phyloP scores from a whole-genome alignment of 2,888 invertebrate genomes.

The Netelia fuscicornis region DNA sequence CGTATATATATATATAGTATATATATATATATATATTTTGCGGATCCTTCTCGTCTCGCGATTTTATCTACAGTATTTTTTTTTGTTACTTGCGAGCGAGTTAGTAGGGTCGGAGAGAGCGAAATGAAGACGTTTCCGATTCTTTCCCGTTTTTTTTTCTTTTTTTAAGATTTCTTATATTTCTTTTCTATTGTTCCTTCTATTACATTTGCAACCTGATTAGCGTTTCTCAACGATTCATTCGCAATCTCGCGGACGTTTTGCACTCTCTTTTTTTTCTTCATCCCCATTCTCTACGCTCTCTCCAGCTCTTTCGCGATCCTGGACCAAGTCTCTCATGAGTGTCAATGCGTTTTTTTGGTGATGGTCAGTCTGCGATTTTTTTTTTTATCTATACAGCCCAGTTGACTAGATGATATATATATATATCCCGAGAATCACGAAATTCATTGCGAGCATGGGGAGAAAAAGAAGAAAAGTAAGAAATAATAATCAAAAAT shows the following conservation, averaged over 20 bases:
- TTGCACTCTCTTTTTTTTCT: not conserved
- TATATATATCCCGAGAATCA: slow-evolving; percentile 40
- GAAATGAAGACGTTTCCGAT: slow-evolving; percentile 40
- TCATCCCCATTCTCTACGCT: slow-evolving; percentile 20
- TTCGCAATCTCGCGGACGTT: slow-evolving; percentile 24
- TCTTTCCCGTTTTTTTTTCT: slow-evolving; percentile 57
- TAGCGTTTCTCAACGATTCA: slow-evolving; percentile 88
- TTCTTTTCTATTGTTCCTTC: slow-evolving; percentile 85
- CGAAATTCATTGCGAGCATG: slow-evolving; percentile 51
- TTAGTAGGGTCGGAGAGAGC: slow-evolving; percentile 32
- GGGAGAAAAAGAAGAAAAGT: slow-evolving; percentile 33
- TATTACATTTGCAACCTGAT: slow-evolving; percentile 92
- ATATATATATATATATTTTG: no score
- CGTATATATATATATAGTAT: no score
- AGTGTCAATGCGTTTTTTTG: slow-evolving; percentile 56
- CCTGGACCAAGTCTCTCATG: slow-evolving; percentile 49
- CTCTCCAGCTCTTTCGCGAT: slow-evolving; percentile 15
- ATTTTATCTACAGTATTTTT: slow-evolving; percentile 57
- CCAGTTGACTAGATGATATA: slow-evolving; percentile 62
- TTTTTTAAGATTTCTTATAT: slow-evolving; percentile 65
- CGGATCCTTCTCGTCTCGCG: slow-evolving; percentile 12
- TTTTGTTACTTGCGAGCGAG: slow-evolving; percentile 36
- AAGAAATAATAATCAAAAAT: slow-evolving; percentile 10
- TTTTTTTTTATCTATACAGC: slow-evolving; percentile 39
- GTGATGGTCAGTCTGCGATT: slow-evolving; percentile 55